Evolutionary conservation across 1,140 invertebrate species (phyloP), one percentile per base, ranked within the genome.

Genomic region (Drosophila albomicans): DNA sequence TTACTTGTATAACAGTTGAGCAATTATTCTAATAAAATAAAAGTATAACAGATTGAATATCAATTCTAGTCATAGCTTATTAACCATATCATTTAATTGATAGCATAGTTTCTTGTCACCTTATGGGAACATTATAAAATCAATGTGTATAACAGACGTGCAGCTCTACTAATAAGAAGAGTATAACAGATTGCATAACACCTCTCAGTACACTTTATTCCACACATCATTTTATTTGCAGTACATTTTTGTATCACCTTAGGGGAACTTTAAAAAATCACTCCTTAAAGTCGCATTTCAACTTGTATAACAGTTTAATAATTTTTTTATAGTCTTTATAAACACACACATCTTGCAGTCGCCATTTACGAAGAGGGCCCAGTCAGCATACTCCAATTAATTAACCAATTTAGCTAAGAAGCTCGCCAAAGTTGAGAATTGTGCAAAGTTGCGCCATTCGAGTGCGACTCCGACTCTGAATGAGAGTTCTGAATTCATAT

Each of bases 391-490:
- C 68, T 82, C 71, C 71, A 86, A 86, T 86, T 86, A 86, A 86
- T 86, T 88, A 82, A 74, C 56, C 79, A 86, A 88, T 88, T 88
- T 82, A 74, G 72, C 75, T 78, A 67, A 78, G 75, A 69, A 76
- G 75, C 76, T 49, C 7, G 75, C 62, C 67, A 41, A 88, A 82
- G 67, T 72, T 78, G 38, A 48, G 61, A 59, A 70, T 64, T 69
- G 30, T 56, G 48, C 49, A 57, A 70, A 70, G 51, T 63, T 72
- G 32, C 45, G 38, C 13, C 49, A 35, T 28, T 5, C 20, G 10
- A 51, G 16, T 15, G 28, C 15, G 52, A 57, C 16, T 43, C 11
- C 41, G 25, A 16, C 10, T 61, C 28, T 4, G 10, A 35, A 11
- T 58, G 11, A 20, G 10, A 13, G 32, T 35, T 35, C 6, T 35